phyloP scores from a whole-genome alignment of 2,888 invertebrate genomes.

The Chrysolina haemoptera region DNA sequence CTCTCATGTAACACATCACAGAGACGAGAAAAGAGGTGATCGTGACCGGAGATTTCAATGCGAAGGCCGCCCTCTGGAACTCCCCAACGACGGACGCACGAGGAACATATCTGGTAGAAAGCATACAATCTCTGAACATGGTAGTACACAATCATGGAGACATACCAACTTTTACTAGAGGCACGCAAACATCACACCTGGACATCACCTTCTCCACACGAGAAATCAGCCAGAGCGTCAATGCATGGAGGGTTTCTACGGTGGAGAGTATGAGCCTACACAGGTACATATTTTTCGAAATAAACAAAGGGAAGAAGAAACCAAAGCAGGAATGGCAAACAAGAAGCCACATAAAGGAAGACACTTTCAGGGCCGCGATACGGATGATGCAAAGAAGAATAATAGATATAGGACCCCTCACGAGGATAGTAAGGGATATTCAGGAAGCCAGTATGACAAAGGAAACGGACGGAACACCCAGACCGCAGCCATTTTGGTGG shows the following conservation, averaged over 20 bases:
- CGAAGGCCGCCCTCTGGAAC: background rate
- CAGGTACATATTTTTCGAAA: constrained; percentile 21
- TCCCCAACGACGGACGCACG: background rate
- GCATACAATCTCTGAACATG: background rate
- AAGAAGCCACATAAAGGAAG: too few species aligned
- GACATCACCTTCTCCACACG: constrained; percentile 25
- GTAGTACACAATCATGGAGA: background rate
- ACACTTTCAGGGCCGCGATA: too few species aligned
- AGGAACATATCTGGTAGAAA: background rate
- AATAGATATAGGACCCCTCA: too few species aligned
- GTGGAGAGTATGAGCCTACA: constrained; percentile 31
- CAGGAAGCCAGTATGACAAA: too few species aligned
- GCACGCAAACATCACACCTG: constrained; percentile 4
- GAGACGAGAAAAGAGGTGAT: background rate
- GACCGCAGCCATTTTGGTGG: too few species aligned
- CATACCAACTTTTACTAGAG: too few species aligned
- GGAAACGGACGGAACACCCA: too few species aligned
- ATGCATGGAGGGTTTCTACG: background rate
- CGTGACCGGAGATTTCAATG: background rate
- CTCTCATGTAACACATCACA: too few species aligned
- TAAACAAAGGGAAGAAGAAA: background rate
- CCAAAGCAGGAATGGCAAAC: background rate
- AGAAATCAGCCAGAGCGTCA: background rate
- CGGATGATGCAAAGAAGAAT: too few species aligned
- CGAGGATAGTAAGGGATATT: too few species aligned